Conservation (phyloP, 2,797 vertebrate genomes). For the Erpetoichthys calabaricus region DNA sequence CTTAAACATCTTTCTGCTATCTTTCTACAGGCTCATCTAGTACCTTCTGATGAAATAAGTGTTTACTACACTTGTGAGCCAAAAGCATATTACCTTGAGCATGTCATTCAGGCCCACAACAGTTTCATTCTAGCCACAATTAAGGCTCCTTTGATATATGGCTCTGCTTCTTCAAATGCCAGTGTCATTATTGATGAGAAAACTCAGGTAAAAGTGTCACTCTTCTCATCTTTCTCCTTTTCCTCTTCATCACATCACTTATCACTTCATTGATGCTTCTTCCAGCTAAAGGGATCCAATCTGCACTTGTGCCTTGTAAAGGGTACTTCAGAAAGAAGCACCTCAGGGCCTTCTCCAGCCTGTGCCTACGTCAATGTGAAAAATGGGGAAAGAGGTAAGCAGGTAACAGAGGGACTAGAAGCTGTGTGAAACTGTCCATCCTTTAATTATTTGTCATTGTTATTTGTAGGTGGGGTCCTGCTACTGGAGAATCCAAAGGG, state of each 20-base stretch:
- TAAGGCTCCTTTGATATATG: constrained; percentile 72
- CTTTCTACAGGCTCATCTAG: constrained; percentile 63
- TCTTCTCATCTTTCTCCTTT: background rate
- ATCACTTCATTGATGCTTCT: constrained; percentile 10
- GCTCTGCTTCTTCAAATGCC: constrained; percentile 58
- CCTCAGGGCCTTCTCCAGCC: constrained; percentile 49
- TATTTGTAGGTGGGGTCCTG: constrained; percentile 63
- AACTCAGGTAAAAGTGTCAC: constrained; percentile 57
- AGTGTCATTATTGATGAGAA: constrained; percentile 76
- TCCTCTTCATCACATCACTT: background rate
- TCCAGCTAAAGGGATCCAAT: constrained; percentile 81
- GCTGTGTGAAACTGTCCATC: too few species aligned
- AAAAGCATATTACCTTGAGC: constrained; percentile 67
- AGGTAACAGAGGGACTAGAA: too few species aligned
- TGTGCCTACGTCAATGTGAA: constrained; percentile 77
- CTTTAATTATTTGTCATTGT: background rate
- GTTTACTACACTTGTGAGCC: constrained; percentile 74
- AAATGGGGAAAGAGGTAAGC: constrained; percentile 5
- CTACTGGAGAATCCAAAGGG: constrained; percentile 91
- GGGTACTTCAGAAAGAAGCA: constrained; percentile 34
- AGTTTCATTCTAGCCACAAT: constrained; percentile 86
- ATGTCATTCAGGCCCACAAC: constrained; percentile 70
- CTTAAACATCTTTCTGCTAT: background rate
- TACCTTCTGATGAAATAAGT: constrained; percentile 83
- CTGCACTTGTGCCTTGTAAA: constrained; percentile 75